Percentiles rank a stretch among this genome's conserved stretches.
Evolutionary conservation across 1,140 invertebrate species (phyloP).

Genomic region (Calliopsis andreniformis): DNA sequence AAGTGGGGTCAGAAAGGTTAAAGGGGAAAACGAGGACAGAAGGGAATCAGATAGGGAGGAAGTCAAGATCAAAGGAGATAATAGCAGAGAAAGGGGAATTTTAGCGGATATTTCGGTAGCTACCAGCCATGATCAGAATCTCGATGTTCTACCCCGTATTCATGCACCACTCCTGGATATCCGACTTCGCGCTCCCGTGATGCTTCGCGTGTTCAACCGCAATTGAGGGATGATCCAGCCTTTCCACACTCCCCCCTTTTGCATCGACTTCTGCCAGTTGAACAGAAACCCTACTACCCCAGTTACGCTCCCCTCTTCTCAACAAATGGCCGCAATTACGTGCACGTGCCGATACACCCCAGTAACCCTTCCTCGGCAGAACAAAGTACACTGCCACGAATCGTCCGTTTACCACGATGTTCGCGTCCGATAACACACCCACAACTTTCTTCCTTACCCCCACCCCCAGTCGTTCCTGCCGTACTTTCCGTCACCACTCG

Average conservation of each 20-base stretch:
- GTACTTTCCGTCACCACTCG: not conserved
- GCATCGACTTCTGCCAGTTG: slow-evolving; percentile 42
- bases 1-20: not conserved
- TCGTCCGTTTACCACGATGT: slow-evolving; percentile 53
- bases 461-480: not conserved
- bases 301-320: slow-evolving; percentile 59
- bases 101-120: slow-evolving; percentile 63
- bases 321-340: slow-evolving; percentile 78
- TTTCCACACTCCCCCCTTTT: slow-evolving; percentile 32
- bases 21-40: not conserved
- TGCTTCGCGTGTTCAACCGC: slow-evolving; percentile 74
- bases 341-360: slow-evolving; percentile 72
- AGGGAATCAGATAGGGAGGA: slow-evolving; percentile 16
- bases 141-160: slow-evolving; percentile 46
- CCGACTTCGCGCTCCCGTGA: slow-evolving; percentile 76
- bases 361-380: slow-evolving; percentile 23
- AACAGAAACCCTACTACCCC: slow-evolving; percentile 37
- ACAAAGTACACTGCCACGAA: slow-evolving; percentile 59
- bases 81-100: slow-evolving; percentile 47
- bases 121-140: slow-evolving; percentile 27
- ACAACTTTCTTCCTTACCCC: slow-evolving; percentile 9
- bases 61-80: slow-evolving; percentile 13
- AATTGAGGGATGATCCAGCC: slow-evolving; percentile 66
- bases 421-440: slow-evolving; percentile 51
- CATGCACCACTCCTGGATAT: slow-evolving; percentile 70